Evolutionary conservation across 2,888 invertebrate genomes (phyloP).

Genomic region (Tenodera sinensis): DNA sequence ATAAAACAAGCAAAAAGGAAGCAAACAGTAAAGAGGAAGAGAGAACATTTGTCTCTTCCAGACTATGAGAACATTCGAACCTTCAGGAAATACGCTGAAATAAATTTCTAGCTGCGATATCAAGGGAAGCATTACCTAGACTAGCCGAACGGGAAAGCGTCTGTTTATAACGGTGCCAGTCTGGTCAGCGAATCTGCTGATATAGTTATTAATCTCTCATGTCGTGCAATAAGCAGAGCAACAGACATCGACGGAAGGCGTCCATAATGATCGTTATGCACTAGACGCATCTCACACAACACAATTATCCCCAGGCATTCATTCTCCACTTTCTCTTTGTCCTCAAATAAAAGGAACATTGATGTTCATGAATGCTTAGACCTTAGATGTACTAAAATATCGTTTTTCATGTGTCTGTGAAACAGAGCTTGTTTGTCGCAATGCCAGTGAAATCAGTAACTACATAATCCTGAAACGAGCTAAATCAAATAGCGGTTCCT

Average conservation of each 20-base stretch:
- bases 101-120: neutral
- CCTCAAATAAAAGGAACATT: neutral
- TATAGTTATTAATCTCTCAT: neutral
- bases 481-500: too few relatives aligned
- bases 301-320: neutral
- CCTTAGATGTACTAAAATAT: neutral
- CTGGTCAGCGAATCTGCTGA: neutral
- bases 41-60: neutral
- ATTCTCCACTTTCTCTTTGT: neutral
- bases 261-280: neutral
- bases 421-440: too few relatives aligned
- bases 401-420: too few relatives aligned
- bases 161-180: neutral
- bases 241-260: neutral
- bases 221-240: neutral
- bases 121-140: neutral
- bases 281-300: neutral
- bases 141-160: neutral
- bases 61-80: neutral
- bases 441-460: too few relatives aligned
- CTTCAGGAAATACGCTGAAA: neutral
- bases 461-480: too few relatives aligned
- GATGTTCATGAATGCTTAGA: neutral
- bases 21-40: neutral
- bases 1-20: neutral